Conservation (phyloP, 2,888 invertebrate genomes). For the Lochmaea crataegi region DNA sequence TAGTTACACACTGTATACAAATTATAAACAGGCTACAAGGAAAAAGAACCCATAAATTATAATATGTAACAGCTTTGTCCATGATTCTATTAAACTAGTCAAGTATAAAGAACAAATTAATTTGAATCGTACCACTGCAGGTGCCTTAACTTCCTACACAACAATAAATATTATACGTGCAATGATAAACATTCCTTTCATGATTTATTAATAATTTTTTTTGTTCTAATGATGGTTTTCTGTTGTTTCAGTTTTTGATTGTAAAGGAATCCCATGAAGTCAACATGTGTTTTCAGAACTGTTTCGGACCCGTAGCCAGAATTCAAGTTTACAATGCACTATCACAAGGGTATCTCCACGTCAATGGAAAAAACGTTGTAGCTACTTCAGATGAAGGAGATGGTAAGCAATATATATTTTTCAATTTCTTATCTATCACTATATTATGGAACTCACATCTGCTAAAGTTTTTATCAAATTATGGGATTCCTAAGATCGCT, state of each 20-base stretch:
- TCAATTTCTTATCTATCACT: background rate
- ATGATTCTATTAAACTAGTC: too few relatives aligned
- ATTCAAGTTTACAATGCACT: slow-evolving; percentile 50
- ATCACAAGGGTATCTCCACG: slow-evolving; percentile 52
- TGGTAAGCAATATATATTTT: slow-evolving; percentile 23
- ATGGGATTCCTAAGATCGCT: too few relatives aligned
- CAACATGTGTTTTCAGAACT: slow-evolving; percentile 38
- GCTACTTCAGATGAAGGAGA: slow-evolving; percentile 38
- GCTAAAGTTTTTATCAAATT: too few relatives aligned
- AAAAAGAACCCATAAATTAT: too few relatives aligned
- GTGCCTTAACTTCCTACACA: too few relatives aligned
- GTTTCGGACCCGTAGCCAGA: slow-evolving; percentile 50
- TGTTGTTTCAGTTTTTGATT: slow-evolving; percentile 49
- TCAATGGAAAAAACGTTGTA: slow-evolving; percentile 51
- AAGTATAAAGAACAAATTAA: too few relatives aligned
- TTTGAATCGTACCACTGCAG: too few relatives aligned
- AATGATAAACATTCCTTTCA: background rate
- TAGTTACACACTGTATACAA: too few relatives aligned
- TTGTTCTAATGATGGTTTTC: slow-evolving; percentile 9
- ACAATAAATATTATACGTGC: too few relatives aligned
- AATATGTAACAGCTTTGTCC: too few relatives aligned
- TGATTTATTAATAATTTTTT: background rate
- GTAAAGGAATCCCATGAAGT: slow-evolving; percentile 42
- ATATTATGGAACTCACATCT: background rate
- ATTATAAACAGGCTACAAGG: too few relatives aligned